These are phyloP conservation scores for Habrosyne pyritoides DNA, from an alignment of 2,888 invertebrate genomes.

Conservation along the genomic window DNA sequence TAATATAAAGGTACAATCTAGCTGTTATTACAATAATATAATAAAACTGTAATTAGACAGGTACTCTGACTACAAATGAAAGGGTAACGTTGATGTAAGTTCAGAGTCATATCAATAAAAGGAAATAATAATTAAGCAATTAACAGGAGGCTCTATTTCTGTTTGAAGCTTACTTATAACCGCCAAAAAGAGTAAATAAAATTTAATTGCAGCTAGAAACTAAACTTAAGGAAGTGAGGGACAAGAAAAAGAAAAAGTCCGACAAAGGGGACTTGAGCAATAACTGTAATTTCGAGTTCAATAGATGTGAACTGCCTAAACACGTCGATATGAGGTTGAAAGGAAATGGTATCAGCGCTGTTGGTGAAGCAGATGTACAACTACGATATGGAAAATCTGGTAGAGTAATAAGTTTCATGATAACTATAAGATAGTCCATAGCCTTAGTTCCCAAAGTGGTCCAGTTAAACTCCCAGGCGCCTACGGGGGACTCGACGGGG, in stretches of 20 bases:
- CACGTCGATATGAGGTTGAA: conserved; percentile 54
- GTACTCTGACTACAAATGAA: no score
- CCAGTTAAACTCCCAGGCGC: no score
- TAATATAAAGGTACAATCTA: no score
- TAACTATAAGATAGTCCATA: not conserved
- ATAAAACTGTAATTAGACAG: no score
- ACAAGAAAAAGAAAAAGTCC: conserved; percentile 59
- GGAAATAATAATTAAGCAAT: no score
- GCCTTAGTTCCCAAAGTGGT: no score
- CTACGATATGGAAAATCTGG: conserved; percentile 56
- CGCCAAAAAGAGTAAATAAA: conserved; percentile 8
- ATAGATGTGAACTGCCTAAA: conserved; percentile 42
- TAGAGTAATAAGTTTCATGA: conserved; percentile 28
- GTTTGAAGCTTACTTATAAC: no score
- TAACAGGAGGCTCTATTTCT: no score
- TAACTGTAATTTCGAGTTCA: conserved; percentile 22
- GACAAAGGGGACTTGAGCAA: conserved; percentile 14
- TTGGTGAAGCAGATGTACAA: conserved; percentile 56
- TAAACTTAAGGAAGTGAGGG: conserved; percentile 67
- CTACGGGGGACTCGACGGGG: no score
- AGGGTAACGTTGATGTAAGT: no score
- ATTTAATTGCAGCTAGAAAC: conserved; percentile 56
- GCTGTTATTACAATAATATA: no score
- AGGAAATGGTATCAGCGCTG: conserved; percentile 56
- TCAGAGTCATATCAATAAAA: no score